phyloP scores from a whole-genome alignment of 35 echinoderm and acorn worm species.

The Stichopus chloronotus region DNA sequence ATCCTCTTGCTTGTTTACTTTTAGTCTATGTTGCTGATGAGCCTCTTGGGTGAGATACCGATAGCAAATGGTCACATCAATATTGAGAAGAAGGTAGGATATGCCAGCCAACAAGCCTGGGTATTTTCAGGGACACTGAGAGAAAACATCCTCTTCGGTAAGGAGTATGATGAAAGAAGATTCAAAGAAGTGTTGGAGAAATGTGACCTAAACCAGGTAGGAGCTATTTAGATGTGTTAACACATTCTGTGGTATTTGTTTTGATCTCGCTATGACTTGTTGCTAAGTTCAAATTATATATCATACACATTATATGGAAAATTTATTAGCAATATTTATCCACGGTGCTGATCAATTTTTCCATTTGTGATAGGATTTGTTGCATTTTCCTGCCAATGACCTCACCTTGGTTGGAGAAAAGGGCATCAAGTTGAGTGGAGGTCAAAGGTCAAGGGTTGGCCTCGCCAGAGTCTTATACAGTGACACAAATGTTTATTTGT shows the following conservation, averaged over 20 bases:
- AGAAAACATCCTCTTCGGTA: conserved; percentile 86
- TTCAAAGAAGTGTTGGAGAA: conserved; percentile 69
- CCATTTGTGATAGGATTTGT: conserved; percentile 22
- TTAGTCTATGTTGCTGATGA: conserved; percentile 88
- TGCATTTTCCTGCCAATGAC: conserved; percentile 7
- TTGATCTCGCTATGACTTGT: no score
- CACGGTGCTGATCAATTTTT: neutral
- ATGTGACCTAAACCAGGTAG: conserved; percentile 79
- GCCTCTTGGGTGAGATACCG: conserved; percentile 76
- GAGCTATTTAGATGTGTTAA: neutral
- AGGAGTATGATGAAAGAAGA: conserved; percentile 60
- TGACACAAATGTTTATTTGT: neutral
- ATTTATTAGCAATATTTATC: no score
- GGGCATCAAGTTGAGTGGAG: conserved; percentile 50
- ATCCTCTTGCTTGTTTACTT: neutral
- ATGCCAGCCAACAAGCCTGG: conserved; percentile 85
- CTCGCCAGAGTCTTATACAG: conserved; percentile 44
- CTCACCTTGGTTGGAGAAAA: conserved; percentile 42
- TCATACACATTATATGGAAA: no score
- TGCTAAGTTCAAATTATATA: no score
- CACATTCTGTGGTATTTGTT: no score
- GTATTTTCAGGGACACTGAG: conserved; percentile 82
- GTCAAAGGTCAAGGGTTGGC: conserved; percentile 51
- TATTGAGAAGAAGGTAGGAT: conserved; percentile 54
- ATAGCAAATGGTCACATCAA: conserved; percentile 42